Evolutionary conservation across 2,888 invertebrate genomes (phyloP).

Genomic region (Pseudococcus longispinus): DNA sequence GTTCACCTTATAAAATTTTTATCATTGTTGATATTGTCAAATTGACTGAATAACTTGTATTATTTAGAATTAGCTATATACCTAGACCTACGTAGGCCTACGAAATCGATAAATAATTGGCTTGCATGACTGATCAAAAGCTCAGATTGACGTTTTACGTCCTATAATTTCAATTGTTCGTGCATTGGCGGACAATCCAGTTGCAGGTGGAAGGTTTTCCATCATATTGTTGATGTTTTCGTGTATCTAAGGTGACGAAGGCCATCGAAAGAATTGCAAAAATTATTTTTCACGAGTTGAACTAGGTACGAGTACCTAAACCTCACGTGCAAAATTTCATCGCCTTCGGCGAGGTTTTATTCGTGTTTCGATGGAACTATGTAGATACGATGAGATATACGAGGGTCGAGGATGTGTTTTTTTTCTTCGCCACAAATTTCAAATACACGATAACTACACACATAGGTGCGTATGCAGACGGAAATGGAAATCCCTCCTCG

Average conservation of each 20-base stretch:
- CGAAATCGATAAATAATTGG: neutral
- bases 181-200: neutral
- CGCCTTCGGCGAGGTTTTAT: neutral
- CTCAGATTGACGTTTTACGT: neutral
- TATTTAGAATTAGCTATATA: neutral
- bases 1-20: neutral
- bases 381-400: too few relatives aligned
- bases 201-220: neutral
- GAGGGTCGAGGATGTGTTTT: too few relatives aligned
- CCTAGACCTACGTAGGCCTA: neutral
- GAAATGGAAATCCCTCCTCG: neutral
- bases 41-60: neutral
- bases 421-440: too few relatives aligned
- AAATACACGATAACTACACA: too few relatives aligned
- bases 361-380: neutral
- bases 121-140: neutral
- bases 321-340: neutral
- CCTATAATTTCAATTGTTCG: neutral
- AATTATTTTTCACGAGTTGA: neutral
- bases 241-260: conserved; percentile 25
- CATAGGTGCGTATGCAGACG: neutral
- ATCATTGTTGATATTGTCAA: neutral
- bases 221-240: conserved; percentile 6
- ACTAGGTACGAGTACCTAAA: neutral
- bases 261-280: neutral